These are phyloP conservation scores for Zelleria hepariella DNA, from an alignment of 2,888 invertebrate species.

Conservation along the genomic window DNA sequence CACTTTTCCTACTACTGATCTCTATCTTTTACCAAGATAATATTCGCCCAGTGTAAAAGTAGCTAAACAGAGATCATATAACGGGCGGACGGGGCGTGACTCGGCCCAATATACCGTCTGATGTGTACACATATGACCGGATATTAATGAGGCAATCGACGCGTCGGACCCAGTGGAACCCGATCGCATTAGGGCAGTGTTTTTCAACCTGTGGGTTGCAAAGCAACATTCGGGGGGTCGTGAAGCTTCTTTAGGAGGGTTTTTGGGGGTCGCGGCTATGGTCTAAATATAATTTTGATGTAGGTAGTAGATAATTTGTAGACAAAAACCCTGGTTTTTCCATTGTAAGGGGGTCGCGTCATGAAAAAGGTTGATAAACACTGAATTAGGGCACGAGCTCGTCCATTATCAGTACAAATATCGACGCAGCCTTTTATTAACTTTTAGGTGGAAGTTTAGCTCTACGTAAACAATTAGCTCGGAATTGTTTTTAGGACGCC, in stretches of 20 bases:
- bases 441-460: slow-evolving; percentile 25
- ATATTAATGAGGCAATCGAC: slow-evolving; percentile 57
- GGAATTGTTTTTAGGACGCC: background rate
- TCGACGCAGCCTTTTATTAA: slow-evolving; percentile 25
- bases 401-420: slow-evolving; percentile 39
- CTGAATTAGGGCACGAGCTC: slow-evolving; percentile 8
- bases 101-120: slow-evolving; percentile 4
- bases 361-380: too few species aligned
- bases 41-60: background rate
- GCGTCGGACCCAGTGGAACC: slow-evolving; percentile 31
- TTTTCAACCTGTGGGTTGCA: too few species aligned
- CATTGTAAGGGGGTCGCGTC: too few species aligned
- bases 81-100: slow-evolving; percentile 9
- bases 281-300: too few species aligned
- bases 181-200: slow-evolving; percentile 29
- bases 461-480: background rate
- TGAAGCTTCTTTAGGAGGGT: too few species aligned
- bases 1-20: background rate
- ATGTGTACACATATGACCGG: slow-evolving; percentile 32
- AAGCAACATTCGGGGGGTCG: too few species aligned
- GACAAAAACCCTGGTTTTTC: too few species aligned
- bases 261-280: too few species aligned
- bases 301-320: too few species aligned
- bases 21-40: background rate
- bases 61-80: slow-evolving; percentile 8